These are phyloP conservation scores for Coccyzus lansbergi DNA, from an alignment of 2,797 vertebrate genomes.

Conservation along the genomic window DNA sequence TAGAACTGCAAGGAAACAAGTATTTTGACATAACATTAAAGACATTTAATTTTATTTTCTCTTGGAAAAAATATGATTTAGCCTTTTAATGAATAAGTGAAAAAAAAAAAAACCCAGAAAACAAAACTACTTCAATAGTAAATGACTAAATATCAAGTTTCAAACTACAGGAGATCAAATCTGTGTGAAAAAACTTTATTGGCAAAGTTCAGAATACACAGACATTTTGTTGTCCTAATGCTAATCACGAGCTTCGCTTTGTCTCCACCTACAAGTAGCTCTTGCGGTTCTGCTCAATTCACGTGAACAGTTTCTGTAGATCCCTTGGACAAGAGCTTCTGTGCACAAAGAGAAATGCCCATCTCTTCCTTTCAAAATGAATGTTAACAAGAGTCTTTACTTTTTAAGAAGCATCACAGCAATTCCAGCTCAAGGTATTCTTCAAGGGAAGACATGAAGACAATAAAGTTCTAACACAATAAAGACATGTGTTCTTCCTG, in stretches of 20 bases:
- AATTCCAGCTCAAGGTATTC: neutral
- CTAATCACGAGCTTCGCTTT: neutral
- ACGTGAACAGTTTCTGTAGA: neutral
- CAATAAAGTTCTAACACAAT: neutral
- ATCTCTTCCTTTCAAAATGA: neutral
- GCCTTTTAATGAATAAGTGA: neutral
- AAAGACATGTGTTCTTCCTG: neutral
- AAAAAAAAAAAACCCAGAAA: neutral
- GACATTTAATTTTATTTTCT: slow-evolving; percentile 33
- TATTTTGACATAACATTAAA: neutral
- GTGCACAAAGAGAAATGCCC: neutral
- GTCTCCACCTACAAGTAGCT: neutral
- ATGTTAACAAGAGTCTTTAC: neutral
- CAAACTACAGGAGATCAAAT: slow-evolving; percentile 5
- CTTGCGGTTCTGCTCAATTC: neutral
- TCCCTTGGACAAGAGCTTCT: neutral
- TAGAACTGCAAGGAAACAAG: slow-evolving; percentile 9
- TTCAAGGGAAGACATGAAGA: neutral
- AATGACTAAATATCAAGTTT: neutral
- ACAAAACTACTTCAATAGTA: neutral
- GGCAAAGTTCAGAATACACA: neutral
- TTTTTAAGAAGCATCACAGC: neutral
- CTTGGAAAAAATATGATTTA: neutral
- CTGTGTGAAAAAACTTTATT: slow-evolving; percentile 17
- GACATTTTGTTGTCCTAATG: neutral